Percentiles rank a stretch among this genome's conserved stretches.
Evolutionary conservation across 2,888 invertebrate genomes (phyloP).

Genomic region (Eurytoma californica): DNA sequence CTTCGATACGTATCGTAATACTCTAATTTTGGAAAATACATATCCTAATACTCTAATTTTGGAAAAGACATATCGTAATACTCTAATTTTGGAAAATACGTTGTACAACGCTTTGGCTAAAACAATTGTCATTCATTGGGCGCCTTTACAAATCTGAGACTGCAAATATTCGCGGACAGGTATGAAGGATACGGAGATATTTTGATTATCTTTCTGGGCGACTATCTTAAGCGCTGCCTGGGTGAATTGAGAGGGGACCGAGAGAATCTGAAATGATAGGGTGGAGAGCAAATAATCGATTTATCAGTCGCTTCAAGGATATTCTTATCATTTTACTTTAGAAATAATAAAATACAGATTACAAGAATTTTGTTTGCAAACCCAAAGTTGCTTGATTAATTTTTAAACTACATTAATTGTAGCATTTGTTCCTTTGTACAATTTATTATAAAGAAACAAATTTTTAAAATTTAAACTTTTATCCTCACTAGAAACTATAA

Average conservation of each 20-base stretch:
- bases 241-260: background rate
- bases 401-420: no score
- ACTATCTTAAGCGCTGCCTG: no score
- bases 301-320: background rate
- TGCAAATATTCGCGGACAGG: conserved; percentile 13
- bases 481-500: no score
- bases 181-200: conserved; percentile 12
- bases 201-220: conserved; percentile 9
- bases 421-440: no score
- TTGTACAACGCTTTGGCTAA: background rate
- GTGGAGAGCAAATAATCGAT: background rate
- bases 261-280: background rate
- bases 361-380: no score
- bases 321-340: no score
- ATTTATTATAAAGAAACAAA: no score
- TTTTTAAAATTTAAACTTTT: no score
- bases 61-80: background rate
- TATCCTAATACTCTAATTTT: background rate
- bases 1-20: background rate
- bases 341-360: no score
- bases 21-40: background rate
- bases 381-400: no score
- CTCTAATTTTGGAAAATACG: background rate
- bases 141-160: background rate
- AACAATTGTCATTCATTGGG: background rate